phyloP scores from a whole-genome alignment of 2,797 vertebrate genomes.

The Centroberyx gerrardi region DNA sequence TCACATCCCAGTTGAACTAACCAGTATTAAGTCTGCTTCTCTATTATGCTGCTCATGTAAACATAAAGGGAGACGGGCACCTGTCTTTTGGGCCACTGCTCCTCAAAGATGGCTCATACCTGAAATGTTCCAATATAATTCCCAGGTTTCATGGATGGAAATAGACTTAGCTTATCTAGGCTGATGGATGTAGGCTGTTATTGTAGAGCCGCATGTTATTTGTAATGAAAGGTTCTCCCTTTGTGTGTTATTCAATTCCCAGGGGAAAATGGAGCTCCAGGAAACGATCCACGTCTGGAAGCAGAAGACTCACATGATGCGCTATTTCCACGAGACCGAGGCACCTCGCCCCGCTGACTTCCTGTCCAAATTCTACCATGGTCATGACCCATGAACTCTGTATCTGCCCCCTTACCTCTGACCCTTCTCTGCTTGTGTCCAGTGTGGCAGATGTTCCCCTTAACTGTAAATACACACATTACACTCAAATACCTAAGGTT shows the following conservation, averaged over 20 bases:
- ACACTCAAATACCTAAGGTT: conserved; percentile 25
- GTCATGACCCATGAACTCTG: conserved; percentile 90
- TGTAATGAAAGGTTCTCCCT: neutral
- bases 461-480: conserved; percentile 85
- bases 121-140: neutral
- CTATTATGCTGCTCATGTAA: neutral
- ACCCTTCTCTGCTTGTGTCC: conserved; percentile 48
- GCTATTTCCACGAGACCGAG: conserved; percentile 92
- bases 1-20: neutral
- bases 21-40: neutral
- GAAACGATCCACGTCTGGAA: conserved; percentile 97
- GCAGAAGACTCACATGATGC: conserved; percentile 95
- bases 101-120: no score
- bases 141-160: neutral
- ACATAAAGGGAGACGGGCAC: no score
- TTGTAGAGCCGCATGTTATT: neutral
- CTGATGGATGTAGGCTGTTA: neutral
- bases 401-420: conserved; percentile 27
- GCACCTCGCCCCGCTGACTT: conserved; percentile 88
- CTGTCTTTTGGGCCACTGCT: no score
- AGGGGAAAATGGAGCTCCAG: conserved; percentile 97
- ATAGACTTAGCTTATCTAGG: neutral
- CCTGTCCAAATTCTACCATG: conserved; percentile 93
- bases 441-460: conserved; percentile 64
- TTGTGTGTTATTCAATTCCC: conserved; percentile 20